Evolutionary conservation across 2,888 invertebrate genomes (phyloP).

Genomic region (Latrodectus elegans): DNA sequence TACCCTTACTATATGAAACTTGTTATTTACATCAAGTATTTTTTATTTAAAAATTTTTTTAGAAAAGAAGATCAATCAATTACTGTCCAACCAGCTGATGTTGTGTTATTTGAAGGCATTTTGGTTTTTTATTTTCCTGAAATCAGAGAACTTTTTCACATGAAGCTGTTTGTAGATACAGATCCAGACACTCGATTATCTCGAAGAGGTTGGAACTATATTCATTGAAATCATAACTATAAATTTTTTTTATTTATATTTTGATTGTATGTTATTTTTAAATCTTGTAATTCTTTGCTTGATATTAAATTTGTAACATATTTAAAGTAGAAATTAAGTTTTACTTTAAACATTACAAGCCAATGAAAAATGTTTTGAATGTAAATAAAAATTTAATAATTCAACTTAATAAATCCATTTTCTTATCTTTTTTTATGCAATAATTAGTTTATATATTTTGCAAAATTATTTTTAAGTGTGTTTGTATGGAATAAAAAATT

Average conservation of each 20-base stretch:
- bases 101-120: constrained; percentile 97
- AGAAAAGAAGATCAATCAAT: constrained; percentile 75
- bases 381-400: no score
- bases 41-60: neutral
- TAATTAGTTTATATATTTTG: no score
- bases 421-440: no score
- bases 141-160: constrained; percentile 95
- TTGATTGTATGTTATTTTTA: neutral
- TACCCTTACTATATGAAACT: no score
- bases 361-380: no score
- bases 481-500: neutral
- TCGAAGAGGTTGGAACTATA: constrained; percentile 83
- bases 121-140: constrained; percentile 97
- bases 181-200: constrained; percentile 98
- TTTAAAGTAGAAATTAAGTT: no score
- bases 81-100: constrained; percentile 95
- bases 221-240: constrained; percentile 47
- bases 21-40: no score
- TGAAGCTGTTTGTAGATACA: constrained; percentile 99
- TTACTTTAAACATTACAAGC: no score
- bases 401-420: no score
- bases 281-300: neutral
- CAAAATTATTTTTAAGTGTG: neutral
- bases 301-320: no score
- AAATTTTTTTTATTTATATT: constrained; percentile 55